A percentile compares a stretch with the other conserved stretches of the same genome.
Conservation (phyloP, 1,140 invertebrate species). For the Diploscapter pachys region DNA sequence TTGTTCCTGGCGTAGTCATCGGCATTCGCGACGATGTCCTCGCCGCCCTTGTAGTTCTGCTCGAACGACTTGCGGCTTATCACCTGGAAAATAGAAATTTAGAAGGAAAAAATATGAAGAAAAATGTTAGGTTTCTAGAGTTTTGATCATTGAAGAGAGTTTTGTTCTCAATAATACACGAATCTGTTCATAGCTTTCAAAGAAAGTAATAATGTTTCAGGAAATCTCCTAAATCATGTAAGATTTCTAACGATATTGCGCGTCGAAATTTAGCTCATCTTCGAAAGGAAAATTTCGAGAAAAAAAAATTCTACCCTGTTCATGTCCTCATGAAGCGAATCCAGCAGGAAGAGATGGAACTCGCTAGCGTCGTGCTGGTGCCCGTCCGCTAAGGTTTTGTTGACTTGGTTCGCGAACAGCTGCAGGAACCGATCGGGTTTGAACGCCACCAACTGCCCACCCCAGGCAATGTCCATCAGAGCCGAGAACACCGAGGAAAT, state of each 20-base stretch:
- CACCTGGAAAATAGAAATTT: neutral
- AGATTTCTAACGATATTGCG: neutral
- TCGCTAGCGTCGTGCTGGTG: conserved; percentile 34
- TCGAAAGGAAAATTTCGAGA: neutral
- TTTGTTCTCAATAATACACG: neutral
- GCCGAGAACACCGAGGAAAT: conserved; percentile 23
- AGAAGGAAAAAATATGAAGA: neutral
- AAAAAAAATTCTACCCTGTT: conserved; percentile 5
- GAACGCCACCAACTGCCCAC: conserved; percentile 15
- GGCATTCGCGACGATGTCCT: conserved; percentile 3
- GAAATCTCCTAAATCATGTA: neutral
- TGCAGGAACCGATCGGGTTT: conserved; percentile 12
- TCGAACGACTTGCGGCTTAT: conserved; percentile 10
- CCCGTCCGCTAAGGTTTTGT: conserved; percentile 17
- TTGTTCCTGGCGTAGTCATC: conserved; percentile 15
- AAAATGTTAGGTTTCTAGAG: neutral
- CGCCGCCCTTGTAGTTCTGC: conserved; percentile 23
- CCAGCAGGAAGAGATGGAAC: conserved; percentile 30
- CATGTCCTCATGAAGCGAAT: conserved; percentile 34
- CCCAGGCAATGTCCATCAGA: conserved; percentile 25
- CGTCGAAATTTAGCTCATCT: neutral
- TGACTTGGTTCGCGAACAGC: conserved; percentile 26
- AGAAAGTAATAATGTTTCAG: neutral
- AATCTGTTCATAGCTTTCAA: neutral
- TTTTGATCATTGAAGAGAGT: neutral